Conservation (phyloP, 2,797 vertebrate genomes). For the Okamejei kenojei region DNA sequence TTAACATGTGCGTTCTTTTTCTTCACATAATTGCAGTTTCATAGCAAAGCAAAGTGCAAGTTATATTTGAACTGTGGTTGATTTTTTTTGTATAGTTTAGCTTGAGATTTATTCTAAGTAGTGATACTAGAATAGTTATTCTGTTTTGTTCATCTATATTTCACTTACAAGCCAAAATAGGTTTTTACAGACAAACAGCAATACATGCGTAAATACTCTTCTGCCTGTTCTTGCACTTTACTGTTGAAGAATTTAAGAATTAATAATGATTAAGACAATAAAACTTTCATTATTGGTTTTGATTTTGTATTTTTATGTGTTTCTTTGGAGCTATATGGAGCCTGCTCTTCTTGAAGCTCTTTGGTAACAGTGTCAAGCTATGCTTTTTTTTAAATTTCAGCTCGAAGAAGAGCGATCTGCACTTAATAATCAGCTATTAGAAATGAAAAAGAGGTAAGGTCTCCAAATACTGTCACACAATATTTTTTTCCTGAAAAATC, state of each 20-base stretch:
- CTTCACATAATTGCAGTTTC: not conserved
- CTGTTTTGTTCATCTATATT: not conserved
- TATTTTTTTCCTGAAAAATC: not conserved
- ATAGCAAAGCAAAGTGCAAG: not conserved
- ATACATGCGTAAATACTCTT: not conserved
- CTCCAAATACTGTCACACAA: not conserved
- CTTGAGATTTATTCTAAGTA: no score
- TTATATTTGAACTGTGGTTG: not conserved
- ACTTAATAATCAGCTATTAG: constrained; percentile 80
- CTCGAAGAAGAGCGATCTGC: constrained; percentile 76
- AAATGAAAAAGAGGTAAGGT: constrained; percentile 85
- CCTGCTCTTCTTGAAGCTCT: not conserved
- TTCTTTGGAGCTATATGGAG: not conserved
- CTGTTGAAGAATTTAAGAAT: not conserved
- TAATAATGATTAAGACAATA: not conserved
- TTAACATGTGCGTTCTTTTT: not conserved
- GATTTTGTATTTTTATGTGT: not conserved
- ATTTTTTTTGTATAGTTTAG: not conserved
- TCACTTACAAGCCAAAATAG: not conserved
- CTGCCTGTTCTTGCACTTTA: not conserved
- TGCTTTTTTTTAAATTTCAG: constrained; percentile 54
- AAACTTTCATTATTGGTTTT: not conserved
- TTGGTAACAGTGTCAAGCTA: not conserved
- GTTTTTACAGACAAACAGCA: not conserved
- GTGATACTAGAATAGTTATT: not conserved